phyloP scores from a whole-genome alignment of 2,797 vertebrate genomes.

The Oophaga sylvatica region DNA sequence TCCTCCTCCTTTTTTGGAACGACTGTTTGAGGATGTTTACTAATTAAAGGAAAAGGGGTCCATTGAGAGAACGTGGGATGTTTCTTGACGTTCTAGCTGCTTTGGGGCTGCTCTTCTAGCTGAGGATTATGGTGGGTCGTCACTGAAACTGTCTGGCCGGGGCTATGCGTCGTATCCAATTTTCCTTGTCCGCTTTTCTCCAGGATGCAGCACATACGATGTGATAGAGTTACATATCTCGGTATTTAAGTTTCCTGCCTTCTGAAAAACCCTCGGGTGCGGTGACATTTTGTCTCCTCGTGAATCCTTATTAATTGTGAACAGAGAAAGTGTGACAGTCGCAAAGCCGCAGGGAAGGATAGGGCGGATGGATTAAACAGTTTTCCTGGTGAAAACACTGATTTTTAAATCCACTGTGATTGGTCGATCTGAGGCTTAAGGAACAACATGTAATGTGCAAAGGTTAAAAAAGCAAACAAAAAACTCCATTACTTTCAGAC shows the following conservation, averaged over 20 bases:
- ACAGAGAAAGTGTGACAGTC: conserved; percentile 42
- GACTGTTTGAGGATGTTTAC: conserved; percentile 13
- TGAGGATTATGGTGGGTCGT: background rate
- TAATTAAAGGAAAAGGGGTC: conserved; percentile 4
- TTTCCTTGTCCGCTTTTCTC: background rate
- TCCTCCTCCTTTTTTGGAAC: background rate
- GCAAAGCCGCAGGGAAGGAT: conserved; percentile 27
- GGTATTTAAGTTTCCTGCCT: conserved; percentile 43
- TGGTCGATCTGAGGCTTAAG: background rate
- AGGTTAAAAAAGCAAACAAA: too few species aligned
- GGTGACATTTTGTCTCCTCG: conserved; percentile 41
- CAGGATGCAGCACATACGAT: background rate
- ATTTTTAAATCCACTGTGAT: background rate
- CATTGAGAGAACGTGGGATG: background rate
- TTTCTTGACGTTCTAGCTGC: background rate
- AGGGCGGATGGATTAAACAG: background rate
- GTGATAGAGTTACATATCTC: conserved; percentile 42
- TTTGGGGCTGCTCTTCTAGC: background rate
- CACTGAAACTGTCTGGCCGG: background rate
- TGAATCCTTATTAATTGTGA: conserved; percentile 33
- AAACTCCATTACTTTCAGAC: too few species aligned
- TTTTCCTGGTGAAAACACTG: conserved; percentile 1
- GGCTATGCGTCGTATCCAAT: background rate
- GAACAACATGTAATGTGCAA: too few species aligned
- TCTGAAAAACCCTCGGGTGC: background rate